A percentile compares a stretch with the other conserved stretches of the same genome.
Evolutionary conservation across 2,113 vertebrate genomes (phyloP).

Genomic region (Elgaria multicarinata): DNA sequence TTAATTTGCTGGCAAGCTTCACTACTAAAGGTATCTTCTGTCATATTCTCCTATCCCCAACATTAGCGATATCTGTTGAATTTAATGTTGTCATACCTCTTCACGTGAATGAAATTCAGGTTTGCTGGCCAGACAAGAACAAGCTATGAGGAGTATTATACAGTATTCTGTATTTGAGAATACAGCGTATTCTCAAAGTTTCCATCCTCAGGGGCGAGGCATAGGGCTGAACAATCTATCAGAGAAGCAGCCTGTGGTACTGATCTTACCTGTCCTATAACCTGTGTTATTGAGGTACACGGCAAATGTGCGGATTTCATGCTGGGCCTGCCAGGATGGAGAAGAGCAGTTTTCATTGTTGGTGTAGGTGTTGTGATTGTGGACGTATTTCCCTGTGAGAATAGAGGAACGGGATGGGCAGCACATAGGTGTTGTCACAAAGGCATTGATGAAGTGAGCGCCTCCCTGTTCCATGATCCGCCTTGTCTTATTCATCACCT

Average conservation of each 20-base stretch:
- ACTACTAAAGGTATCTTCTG: neutral
- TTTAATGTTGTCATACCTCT: constrained; percentile 14
- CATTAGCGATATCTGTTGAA: neutral
- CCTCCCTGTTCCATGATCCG: constrained; percentile 94
- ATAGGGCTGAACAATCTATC: neutral
- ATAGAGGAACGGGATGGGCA: constrained; percentile 96
- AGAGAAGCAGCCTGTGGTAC: neutral
- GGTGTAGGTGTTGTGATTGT: constrained; percentile 98
- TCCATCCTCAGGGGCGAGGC: too few species aligned
- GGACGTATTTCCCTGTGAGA: constrained; percentile 95
- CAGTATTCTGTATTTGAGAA: neutral
- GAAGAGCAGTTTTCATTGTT: constrained; percentile 99
- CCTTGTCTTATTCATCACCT: constrained; percentile 97
- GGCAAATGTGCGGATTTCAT: constrained; percentile 92
- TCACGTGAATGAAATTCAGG: neutral
- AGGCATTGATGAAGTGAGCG: constrained; percentile 94
- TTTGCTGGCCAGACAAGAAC: neutral
- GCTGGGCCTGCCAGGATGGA: constrained; percentile 94
- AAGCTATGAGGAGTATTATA: neutral
- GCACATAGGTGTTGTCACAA: constrained; percentile 98
- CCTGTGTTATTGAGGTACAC: constrained; percentile 95
- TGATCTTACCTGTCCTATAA: constrained; percentile 92
- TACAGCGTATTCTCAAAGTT: too few species aligned
- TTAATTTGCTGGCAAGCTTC: neutral
- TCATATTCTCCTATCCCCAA: neutral